phyloP scores from a whole-genome alignment of 1,140 invertebrate species.

The Trachelipus rathkii region DNA sequence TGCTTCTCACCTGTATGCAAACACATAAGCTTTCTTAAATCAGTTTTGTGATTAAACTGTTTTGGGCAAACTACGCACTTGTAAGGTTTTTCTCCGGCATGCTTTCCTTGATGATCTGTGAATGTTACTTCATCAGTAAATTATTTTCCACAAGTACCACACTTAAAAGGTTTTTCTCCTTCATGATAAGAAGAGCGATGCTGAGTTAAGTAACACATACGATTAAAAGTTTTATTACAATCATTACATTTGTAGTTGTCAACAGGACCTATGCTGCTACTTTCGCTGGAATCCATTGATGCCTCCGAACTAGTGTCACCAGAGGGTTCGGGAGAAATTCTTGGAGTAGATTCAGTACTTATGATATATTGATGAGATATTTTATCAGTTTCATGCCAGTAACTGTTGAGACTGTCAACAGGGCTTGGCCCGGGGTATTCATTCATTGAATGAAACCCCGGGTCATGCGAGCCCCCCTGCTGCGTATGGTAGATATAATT shows the following conservation, averaged over 20 bases:
- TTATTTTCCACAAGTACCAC: too few species aligned
- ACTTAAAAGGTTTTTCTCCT: too few species aligned
- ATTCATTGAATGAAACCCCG: constrained; percentile 44
- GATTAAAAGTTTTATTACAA: too few species aligned
- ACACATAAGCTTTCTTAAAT: constrained; percentile 78
- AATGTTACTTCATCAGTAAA: too few species aligned
- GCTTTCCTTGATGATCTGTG: too few species aligned
- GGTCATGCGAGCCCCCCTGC: constrained; percentile 40
- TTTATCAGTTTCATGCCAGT: too few species aligned
- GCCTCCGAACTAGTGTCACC: too few species aligned
- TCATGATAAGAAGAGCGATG: too few species aligned
- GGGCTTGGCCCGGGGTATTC: constrained; percentile 38
- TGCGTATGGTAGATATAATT: too few species aligned
- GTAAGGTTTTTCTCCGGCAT: too few species aligned
- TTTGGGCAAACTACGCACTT: constrained; percentile 83
- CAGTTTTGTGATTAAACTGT: constrained; percentile 86
- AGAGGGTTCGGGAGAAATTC: constrained; percentile 24
- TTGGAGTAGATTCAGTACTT: constrained; percentile 26
- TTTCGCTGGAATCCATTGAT: constrained; percentile 41
- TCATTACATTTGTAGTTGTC: constrained; percentile 56
- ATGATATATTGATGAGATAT: constrained; percentile 33
- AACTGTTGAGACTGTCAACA: constrained; percentile 33
- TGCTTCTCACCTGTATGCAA: too few species aligned
- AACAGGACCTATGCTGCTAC: constrained; percentile 20
- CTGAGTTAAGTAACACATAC: too few species aligned